Evolutionary conservation across 2,888 invertebrate genomes (phyloP).

Genomic region (Mythimna ferrago): DNA sequence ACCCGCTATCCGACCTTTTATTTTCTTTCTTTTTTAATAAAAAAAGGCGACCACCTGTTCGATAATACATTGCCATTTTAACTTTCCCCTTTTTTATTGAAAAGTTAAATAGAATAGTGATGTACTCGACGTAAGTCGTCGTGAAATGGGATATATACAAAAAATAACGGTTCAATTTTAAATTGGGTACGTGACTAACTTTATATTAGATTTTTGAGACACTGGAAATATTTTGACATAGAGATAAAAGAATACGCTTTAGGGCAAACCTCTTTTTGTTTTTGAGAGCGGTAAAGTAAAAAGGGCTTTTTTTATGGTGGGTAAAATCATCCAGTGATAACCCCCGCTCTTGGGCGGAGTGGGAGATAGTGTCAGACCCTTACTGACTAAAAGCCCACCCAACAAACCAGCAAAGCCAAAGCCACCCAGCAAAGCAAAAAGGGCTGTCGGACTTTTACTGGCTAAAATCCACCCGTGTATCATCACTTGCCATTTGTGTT

Average conservation of each 20-base stretch:
- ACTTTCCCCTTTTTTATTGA: constrained; percentile 53
- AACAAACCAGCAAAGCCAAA: no score
- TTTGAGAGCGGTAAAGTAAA: no score
- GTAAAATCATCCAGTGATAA: no score
- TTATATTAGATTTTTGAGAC: constrained; percentile 3
- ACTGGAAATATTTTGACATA: background rate
- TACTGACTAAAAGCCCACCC: no score
- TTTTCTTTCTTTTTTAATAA: constrained; percentile 25
- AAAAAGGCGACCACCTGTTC: constrained; percentile 48
- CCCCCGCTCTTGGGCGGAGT: no score
- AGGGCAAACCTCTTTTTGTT: background rate
- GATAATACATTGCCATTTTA: constrained; percentile 52
- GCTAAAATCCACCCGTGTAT: no score
- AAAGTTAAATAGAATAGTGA: constrained; percentile 53
- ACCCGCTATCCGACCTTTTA: constrained; percentile 48
- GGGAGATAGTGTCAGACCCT: no score
- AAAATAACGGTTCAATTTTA: constrained; percentile 21
- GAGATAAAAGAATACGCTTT: background rate
- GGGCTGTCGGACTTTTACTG: no score
- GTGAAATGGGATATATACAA: constrained; percentile 19
- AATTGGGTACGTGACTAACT: constrained; percentile 55
- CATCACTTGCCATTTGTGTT: no score
- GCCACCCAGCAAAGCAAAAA: no score
- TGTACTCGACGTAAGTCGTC: constrained; percentile 16
- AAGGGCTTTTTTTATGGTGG: no score